Conservation (phyloP, 2,888 invertebrate species). For the Sesia bembeciformis region DNA sequence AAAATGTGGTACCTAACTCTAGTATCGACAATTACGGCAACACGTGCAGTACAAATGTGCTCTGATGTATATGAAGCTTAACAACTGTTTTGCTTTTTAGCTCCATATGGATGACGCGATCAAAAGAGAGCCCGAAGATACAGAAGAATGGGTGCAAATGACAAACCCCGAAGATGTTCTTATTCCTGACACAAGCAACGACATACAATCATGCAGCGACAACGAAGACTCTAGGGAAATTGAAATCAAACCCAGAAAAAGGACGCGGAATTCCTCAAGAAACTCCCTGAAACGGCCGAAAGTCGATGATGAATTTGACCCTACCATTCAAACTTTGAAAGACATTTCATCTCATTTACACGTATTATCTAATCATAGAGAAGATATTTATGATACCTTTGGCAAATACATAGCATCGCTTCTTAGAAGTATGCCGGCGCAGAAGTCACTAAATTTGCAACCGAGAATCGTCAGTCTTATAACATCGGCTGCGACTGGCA, state of each 20-base stretch:
- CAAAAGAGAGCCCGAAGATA: background rate
- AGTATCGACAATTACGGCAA: too few species aligned
- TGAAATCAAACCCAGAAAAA: background rate
- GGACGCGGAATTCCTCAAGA: background rate
- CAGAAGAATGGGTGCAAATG: background rate
- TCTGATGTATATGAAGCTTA: too few species aligned
- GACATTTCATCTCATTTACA: background rate
- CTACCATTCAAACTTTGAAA: background rate
- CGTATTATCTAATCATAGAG: conserved; percentile 1
- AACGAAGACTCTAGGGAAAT: background rate
- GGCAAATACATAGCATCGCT: conserved; percentile 35
- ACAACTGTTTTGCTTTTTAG: background rate
- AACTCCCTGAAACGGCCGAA: background rate
- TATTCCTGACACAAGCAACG: background rate
- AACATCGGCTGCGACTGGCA: background rate
- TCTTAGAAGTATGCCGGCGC: conserved; percentile 22
- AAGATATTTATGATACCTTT: conserved; percentile 29
- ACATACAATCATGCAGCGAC: background rate
- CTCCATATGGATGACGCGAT: background rate
- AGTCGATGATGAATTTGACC: background rate
- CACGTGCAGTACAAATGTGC: too few species aligned
- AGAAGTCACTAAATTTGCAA: conserved; percentile 26
- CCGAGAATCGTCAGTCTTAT: conserved; percentile 17
- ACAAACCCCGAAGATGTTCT: background rate
- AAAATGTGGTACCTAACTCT: too few species aligned